Evolutionary conservation across 2,113 vertebrate species (phyloP), one percentile per base, ranked within the genome.

Genomic region (Acanthisitta chloris): DNA sequence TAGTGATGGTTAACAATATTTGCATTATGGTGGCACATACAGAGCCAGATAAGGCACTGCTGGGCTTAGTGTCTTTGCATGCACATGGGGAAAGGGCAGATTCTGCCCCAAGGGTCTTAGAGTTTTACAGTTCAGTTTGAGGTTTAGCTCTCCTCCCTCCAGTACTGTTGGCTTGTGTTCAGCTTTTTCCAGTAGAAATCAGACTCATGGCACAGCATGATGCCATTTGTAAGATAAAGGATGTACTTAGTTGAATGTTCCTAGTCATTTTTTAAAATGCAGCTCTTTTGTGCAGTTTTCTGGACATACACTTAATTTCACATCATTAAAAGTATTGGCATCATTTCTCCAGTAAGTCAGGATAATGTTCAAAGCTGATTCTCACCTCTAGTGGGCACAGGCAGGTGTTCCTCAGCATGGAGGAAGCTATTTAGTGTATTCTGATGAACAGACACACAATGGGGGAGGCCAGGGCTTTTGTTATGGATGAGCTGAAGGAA

Each of bases 361-460:
- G 72, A 28, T 59, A 65, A 81, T n/a, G 64, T 88, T 86, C 88
- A 80, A 46, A 88, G 91, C 79, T 55, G 62, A 70, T 70, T 88
- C 64, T 77, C 55, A 81, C 85, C 58, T 92, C 91, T 52, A 64
- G 55, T 77, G 73, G 82, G 76, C 81, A 59, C 86, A 84, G 78
- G 94, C 91, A 96, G 83, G 92, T 91, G 89, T 95, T 92, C 77
- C 87, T 81, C 80, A 89, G 94, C 67, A 14, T 51, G 83, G 51
- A 83, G 28, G 59, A 46, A 93, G 52, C 83, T 89, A 20, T 81
- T 89, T 89, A 78, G 77, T 91, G 59, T 86, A 43, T 88, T 95
- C 65, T 65, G 61, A 89, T 84, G 83, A 97, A 46, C 43, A 84
- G 83, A 64, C 64, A 81, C 59, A 29, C 88, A 18, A 18, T 74